Percentiles rank a stretch among this genome's conserved stretches.
Evolutionary conservation across 2,888 invertebrate species (phyloP).

Genomic region (Brachylomia viminalis): DNA sequence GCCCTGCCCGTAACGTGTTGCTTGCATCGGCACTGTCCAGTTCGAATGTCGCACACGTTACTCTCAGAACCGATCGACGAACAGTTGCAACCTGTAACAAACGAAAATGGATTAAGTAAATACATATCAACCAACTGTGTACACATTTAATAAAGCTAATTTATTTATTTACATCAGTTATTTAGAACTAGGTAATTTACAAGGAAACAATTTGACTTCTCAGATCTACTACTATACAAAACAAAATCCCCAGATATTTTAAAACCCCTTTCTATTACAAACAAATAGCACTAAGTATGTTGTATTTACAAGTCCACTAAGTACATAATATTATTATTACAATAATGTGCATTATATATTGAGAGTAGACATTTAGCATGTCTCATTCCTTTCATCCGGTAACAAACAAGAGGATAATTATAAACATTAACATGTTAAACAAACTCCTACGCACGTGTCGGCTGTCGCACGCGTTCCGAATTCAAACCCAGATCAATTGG

Average conservation of each 20-base stretch:
- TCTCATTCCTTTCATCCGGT: slow-evolving; percentile 4
- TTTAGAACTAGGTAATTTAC: too few relatives aligned
- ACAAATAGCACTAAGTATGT: not conserved
- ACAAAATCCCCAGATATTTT: not conserved
- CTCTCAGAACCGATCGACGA: slow-evolving; percentile 93
- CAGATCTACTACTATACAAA: not conserved
- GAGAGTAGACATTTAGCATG: slow-evolving; percentile 29
- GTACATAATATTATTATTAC: slow-evolving; percentile 5
- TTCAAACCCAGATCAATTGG: slow-evolving; percentile 46
- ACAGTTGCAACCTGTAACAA: slow-evolving; percentile 96
- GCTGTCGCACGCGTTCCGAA: slow-evolving; percentile 28
- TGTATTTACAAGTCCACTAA: not conserved
- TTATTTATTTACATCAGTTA: too few relatives aligned
- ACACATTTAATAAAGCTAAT: not conserved
- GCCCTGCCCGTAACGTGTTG: slow-evolving; percentile 93
- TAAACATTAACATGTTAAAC: slow-evolving; percentile 25
- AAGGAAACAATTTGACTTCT: not conserved
- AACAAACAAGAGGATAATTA: slow-evolving; percentile 45
- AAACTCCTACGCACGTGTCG: slow-evolving; percentile 30
- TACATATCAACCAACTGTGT: not conserved
- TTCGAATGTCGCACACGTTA: slow-evolving; percentile 93
- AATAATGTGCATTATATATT: slow-evolving; percentile 5
- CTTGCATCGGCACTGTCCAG: slow-evolving; percentile 95
- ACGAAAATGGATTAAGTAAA: not conserved
- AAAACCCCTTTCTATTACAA: slow-evolving; percentile 4